Evolutionary conservation across 2,888 invertebrate species (phyloP), one percentile per base, ranked within the genome.

Genomic region (Conops quadrifasciatus): DNA sequence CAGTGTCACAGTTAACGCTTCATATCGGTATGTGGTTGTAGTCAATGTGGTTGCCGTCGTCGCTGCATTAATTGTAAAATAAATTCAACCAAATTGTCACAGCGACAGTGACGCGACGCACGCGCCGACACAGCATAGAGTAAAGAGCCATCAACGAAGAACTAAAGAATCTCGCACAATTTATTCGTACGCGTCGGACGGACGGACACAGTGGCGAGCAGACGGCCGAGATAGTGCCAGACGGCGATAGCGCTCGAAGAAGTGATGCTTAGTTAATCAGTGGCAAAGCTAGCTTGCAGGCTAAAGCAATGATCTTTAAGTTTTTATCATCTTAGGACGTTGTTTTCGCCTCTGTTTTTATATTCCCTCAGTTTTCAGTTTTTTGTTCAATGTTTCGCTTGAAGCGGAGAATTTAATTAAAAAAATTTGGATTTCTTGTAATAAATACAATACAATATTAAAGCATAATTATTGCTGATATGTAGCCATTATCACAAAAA

Each of bases 1-100:
- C 63, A 43, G 49, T 63, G 63, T 56, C 65, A 64, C 62, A 49
- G 62, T 30, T 1, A 36, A 36, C 9, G 36, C 36, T 36, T 36
- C 5, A 7, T 36, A 36, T 36, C 5, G 9, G n/a, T n/a, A 7
- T 36, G 36, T 36, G 4, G 5, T 36, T 36, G 36, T 36, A 7
- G 9, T 36, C 9, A 9, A 7, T 9, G 36, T 36, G 4, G 36
- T 36, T 36, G 36, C 36, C 36, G 9, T 36, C 36, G 36, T 36
- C 9, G 36, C 36, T 36, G 36, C 9, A 26, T 58, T 58, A 15
- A 58, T 24, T 58, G 58, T 24, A 58, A 28, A 28, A 58, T 5
- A 58, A 28, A 58, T 24, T 28, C 58, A 19, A 56, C 53, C 53
- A 21, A 56, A 56, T 56, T 56, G 53, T 21, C n/a, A 21, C 53